A percentile compares a stretch with the other conserved stretches of the same genome.
Conservation (phyloP, 1,140 invertebrate genomes). For the Conopomorpha cramerella region DNA sequence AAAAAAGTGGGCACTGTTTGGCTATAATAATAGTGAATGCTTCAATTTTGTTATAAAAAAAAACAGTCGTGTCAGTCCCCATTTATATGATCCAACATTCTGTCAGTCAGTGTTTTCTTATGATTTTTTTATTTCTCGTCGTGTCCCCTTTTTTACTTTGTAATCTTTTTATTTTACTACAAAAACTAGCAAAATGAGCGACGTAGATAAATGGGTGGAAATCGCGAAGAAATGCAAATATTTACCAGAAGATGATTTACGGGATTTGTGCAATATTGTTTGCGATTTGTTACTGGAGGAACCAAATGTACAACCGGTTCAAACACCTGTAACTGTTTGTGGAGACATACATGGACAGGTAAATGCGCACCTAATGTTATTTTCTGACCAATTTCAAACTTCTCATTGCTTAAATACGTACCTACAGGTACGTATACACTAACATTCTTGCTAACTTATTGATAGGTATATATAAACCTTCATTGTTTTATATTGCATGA, state of each 20-base stretch:
- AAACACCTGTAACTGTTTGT: constrained; percentile 92
- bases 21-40: not conserved
- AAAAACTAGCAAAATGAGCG: constrained; percentile 63
- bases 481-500: not conserved
- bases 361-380: constrained; percentile 9
- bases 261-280: constrained; percentile 91
- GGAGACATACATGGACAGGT: constrained; percentile 96
- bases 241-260: constrained; percentile 95
- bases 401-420: not conserved
- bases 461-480: not conserved
- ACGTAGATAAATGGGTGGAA: constrained; percentile 93
- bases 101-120: not conserved
- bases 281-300: constrained; percentile 90
- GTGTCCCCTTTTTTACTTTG: no score
- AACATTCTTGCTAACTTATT: not conserved
- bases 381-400: not conserved
- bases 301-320: constrained; percentile 92
- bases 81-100: no score
- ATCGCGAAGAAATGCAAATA: constrained; percentile 96
- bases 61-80: not conserved
- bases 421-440: not conserved
- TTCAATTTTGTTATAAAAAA: not conserved
- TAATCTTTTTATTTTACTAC: no score
- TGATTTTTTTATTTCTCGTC: no score
- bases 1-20: no score